These are phyloP conservation scores for Bicyclus anynana DNA, from an alignment of 1,140 invertebrate genomes.

Conservation along the genomic window DNA sequence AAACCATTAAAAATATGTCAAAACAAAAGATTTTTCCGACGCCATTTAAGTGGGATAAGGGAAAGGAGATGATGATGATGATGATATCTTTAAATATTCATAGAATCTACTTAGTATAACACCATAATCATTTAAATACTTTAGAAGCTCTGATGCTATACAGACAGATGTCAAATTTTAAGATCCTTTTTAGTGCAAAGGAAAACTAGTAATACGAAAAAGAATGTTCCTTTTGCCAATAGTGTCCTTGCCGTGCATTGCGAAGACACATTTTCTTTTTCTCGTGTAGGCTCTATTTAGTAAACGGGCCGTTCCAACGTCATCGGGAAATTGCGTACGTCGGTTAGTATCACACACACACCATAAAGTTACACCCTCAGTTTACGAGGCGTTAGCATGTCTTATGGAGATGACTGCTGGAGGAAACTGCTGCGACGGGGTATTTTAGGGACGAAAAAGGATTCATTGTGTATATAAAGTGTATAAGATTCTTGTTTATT, in stretches of 20 bases:
- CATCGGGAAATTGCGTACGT: conserved; percentile 13
- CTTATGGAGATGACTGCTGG: conserved; percentile 12
- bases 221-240: neutral
- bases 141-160: too few species aligned
- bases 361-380: neutral
- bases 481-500: conserved; percentile 1
- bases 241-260: neutral
- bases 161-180: too few species aligned
- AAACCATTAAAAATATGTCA: too few species aligned
- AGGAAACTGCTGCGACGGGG: conserved; percentile 10
- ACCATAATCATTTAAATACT: too few species aligned
- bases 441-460: conserved; percentile 12
- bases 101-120: too few species aligned
- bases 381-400: conserved; percentile 9
- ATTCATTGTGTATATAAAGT: neutral
- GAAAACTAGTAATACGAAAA: too few species aligned
- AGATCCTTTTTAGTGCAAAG: too few species aligned
- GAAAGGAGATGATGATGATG: too few species aligned
- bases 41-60: too few species aligned
- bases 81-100: too few species aligned
- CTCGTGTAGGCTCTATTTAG: conserved; percentile 11
- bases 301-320: conserved; percentile 15
- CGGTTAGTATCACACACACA: conserved; percentile 9
- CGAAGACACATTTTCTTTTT: conserved; percentile 6
- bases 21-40: too few species aligned